Base-by-base conservation (phyloP, 1,140 invertebrate genomes). In the Drosophila pseudoananassae region DNA sequence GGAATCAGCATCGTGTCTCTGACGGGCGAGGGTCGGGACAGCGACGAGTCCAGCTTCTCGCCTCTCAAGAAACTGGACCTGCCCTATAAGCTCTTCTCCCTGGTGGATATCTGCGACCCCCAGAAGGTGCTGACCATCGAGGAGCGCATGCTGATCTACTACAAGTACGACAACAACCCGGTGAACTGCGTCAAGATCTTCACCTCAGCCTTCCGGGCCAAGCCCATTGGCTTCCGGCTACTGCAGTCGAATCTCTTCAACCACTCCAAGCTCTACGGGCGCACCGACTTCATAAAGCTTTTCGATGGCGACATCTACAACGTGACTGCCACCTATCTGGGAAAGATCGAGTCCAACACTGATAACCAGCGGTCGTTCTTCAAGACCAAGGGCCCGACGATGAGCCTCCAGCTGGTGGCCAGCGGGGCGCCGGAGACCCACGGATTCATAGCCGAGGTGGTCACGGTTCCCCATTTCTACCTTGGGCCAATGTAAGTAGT, bases 101-200 rank as follows among this genome's bases (percentile, higher is more conserved):
- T 99, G 75, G 94, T 99, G 14, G 97, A 99, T 73, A 98, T 99
- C 58, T 99, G 99, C 92, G 97, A 99, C 91, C 96, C 97, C 0
- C 95, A 96, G 12, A 99, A 99, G 93, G 96, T 97, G 87, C 95
- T 99, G 25, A 94, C 94, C 6, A 94, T 99, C 1, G 95, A 98
- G 91, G 98, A 99, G 84, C 93, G 98, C 57, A 94, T 99, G 4
- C 90, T 99, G 3, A 76, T 99, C 1, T 99, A 99, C 91, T 99
- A 98, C 92, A 99, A 99, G 91, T 99, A 99, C 78, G 97, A 99
- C 74, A 98, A 98, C 80, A 95, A 96, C 92, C 96, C 98, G 0
- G 96, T 99, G 0, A 99, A 99, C 91, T 99, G 99, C 92, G 97
- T 99, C 0, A 99, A 99, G 92, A 98, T 99, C 76, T 99, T 99